Evolutionary conservation across 2,888 invertebrate species (phyloP), one percentile per base, ranked within the genome.

Genomic region (Exocentrus adspersus): DNA sequence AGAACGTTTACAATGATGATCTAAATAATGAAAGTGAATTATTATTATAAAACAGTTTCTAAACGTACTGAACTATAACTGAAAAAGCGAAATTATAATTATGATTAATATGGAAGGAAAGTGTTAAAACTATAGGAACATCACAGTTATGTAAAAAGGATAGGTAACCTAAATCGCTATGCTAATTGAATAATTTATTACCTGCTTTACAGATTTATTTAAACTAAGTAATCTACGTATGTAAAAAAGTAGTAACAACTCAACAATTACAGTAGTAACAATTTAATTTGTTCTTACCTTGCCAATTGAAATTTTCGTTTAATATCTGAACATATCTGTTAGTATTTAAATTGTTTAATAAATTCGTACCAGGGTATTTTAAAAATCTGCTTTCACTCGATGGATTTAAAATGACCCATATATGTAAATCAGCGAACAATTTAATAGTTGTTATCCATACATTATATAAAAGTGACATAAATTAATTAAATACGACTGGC

Each of bases 11-110:
- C 16, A 46, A 32, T 32, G 46, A 57, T 32, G 57, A 46, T 57
- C 32, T 57, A 57, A 56, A 56, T 43, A 56, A 57, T 32, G 57
- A 57, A 57, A 57, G 57, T 57, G 57, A 32, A 46, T 30, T 57
- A 57, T 30, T 57, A 57, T 28, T 57, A 57, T 32, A 57, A 42
- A 30, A 42, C 16, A 43, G 57, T 57, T 57, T 57, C 57, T 57
- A 57, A 57, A 57, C 12, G 57, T 57, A 57, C 57, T 57, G 42
- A 57, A 32, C 30, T 57, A 57, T 57, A 54, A 54, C 54, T 28
- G 28, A 17, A 46, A 57, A 46, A 57, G 32, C 51, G 32, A 51
- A 51, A 51, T 51, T 32, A 17, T 19, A 51, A 51, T 51, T 32
- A 51, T 51, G 30, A 32, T 51, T 51, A 51, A 51, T 51, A 51